These are phyloP conservation scores for Ceratothoa steindachneri DNA, from an alignment of 2,888 invertebrate species.

Conservation along the genomic window DNA sequence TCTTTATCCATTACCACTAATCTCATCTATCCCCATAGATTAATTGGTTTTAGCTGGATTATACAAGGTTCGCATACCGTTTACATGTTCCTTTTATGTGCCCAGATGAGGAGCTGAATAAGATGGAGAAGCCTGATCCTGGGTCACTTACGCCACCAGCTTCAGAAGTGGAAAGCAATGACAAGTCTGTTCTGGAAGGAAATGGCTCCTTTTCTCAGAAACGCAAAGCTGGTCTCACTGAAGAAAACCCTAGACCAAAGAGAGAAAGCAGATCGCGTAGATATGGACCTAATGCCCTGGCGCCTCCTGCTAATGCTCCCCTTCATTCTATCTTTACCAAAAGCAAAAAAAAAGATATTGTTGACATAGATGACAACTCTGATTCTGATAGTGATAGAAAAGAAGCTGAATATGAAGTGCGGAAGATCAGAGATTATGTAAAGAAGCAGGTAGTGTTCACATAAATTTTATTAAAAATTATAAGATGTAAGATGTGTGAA, in stretches of 20 bases:
- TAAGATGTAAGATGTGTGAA: too few species aligned
- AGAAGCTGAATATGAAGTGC: constrained; percentile 35
- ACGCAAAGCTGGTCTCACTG: neutral
- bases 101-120: too few species aligned
- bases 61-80: too few species aligned
- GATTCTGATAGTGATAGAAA: constrained; percentile 12
- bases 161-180: neutral
- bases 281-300: neutral
- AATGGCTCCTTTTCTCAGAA: neutral
- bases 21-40: too few species aligned
- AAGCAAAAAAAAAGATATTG: neutral
- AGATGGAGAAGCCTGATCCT: neutral
- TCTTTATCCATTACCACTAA: too few species aligned
- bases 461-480: too few species aligned
- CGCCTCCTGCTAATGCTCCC: too few species aligned
- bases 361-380: neutral
- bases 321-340: too few species aligned
- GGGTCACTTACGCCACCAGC: neutral
- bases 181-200: neutral
- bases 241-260: neutral
- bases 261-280: neutral
- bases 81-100: too few species aligned
- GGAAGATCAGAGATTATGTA: constrained; percentile 27
- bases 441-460: constrained; percentile 31
- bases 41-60: too few species aligned